Percentiles rank a stretch among this genome's conserved stretches.
These are phyloP conservation scores for Diarsia rubi DNA, from an alignment of 2,888 invertebrate genomes.

Conservation along the genomic window DNA sequence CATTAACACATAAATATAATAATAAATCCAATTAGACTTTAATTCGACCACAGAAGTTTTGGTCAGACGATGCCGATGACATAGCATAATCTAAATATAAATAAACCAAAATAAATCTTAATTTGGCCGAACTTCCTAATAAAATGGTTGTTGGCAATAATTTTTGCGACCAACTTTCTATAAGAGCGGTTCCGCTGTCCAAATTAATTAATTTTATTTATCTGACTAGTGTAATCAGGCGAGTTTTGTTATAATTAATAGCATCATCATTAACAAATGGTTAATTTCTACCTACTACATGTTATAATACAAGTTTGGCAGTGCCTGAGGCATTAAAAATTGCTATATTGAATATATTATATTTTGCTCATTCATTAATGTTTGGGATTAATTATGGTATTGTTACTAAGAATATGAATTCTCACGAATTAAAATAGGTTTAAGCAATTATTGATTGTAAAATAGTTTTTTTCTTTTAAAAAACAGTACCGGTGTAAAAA, in stretches of 20 bases:
- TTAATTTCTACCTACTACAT: constrained; percentile 18
- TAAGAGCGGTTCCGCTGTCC: constrained; percentile 62
- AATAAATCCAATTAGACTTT: background rate
- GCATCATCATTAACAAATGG: constrained; percentile 40
- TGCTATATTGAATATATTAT: background rate
- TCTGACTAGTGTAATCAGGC: constrained; percentile 68
- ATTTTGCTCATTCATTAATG: background rate
- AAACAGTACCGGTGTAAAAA: too few relatives aligned
- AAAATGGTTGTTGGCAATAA: constrained; percentile 47
- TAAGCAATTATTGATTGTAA: background rate
- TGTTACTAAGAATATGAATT: background rate
- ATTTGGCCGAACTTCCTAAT: constrained; percentile 42
- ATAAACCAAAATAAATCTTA: constrained; percentile 57
- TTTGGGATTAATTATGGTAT: background rate
- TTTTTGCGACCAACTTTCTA: constrained; percentile 78
- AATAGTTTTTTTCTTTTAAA: background rate
- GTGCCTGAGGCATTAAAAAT: constrained; percentile 14
- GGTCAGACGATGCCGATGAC: background rate
- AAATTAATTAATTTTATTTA: constrained; percentile 76
- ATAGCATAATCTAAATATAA: constrained; percentile 52
- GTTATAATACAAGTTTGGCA: background rate
- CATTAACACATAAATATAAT: too few relatives aligned
- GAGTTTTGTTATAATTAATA: constrained; percentile 70
- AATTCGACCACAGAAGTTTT: background rate
- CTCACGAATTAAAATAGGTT: background rate